Evolutionary conservation across 2,113 vertebrate genomes (phyloP).

Genomic region (Manacus vitellinus): DNA sequence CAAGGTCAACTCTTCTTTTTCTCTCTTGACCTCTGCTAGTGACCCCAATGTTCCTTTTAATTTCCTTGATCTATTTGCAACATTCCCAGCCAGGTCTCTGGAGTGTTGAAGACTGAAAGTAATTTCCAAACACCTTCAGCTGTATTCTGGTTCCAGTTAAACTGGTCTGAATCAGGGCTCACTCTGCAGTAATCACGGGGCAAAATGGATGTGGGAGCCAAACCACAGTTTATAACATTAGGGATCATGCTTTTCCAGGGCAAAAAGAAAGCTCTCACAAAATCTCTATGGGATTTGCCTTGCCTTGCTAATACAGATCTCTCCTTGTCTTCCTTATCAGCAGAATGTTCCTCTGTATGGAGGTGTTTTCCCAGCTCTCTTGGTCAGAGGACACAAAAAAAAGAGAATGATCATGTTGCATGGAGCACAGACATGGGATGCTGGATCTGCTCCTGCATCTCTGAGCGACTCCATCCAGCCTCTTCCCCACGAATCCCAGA

Average conservation of each 20-base stretch:
- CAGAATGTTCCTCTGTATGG: not conserved
- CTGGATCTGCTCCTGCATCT: not conserved
- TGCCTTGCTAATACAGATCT: not conserved
- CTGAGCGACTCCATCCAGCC: not conserved
- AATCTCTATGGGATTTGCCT: not conserved
- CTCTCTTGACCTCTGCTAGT: not conserved
- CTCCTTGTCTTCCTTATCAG: not conserved
- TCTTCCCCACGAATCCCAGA: not conserved
- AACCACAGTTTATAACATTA: conserved; percentile 22
- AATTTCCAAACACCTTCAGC: conserved; percentile 45
- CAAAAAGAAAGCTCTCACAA: not conserved
- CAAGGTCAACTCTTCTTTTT: conserved; percentile 52
- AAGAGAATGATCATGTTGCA: rapidly evolving
- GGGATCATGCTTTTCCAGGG: conserved; percentile 11
- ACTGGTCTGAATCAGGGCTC: not conserved
- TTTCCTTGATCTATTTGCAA: conserved; percentile 60
- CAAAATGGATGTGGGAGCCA: not conserved
- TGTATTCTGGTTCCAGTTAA: conserved; percentile 9
- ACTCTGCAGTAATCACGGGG: not conserved
- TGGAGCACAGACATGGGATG: too few species aligned
- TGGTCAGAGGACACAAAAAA: not conserved
- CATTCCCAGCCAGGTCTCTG: conserved; percentile 46
- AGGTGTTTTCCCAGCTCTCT: not conserved
- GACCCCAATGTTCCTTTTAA: conserved; percentile 54
- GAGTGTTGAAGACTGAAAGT: conserved; percentile 35